phyloP scores from a whole-genome alignment of 2,113 vertebrate species.

The Alaudala cheleensis region DNA sequence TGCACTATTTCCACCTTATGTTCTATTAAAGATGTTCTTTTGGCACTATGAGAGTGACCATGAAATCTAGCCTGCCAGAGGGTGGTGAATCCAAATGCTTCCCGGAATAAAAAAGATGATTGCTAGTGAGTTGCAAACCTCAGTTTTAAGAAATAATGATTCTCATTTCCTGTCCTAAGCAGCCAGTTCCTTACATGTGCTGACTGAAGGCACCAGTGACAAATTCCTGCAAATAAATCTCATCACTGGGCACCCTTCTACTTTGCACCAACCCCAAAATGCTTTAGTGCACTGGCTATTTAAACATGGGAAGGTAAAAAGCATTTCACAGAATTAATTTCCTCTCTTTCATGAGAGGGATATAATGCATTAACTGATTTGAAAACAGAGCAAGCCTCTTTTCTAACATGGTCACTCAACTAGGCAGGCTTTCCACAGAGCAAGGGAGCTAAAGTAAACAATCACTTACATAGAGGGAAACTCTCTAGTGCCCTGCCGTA shows the following conservation, averaged over 20 bases:
- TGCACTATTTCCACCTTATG: not conserved
- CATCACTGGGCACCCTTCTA: not conserved
- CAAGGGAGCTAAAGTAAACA: slow-evolving; percentile 17
- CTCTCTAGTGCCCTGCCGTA: not conserved
- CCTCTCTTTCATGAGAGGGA: not conserved
- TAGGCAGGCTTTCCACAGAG: slow-evolving; percentile 11
- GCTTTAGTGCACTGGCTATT: not conserved
- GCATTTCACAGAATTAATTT: slow-evolving; percentile 37
- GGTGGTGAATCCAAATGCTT: not conserved
- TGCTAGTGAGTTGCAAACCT: not conserved
- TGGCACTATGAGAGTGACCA: not conserved
- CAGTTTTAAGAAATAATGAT: not conserved
- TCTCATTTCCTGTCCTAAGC: not conserved
- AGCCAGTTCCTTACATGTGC: not conserved
- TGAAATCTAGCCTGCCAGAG: not conserved
- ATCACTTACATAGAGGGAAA: slow-evolving; percentile 1
- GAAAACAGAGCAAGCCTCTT: not conserved
- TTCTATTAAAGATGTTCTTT: not conserved
- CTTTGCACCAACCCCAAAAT: not conserved
- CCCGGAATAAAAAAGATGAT: not conserved
- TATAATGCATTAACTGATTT: not conserved
- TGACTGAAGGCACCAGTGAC: not conserved
- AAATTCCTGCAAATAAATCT: slow-evolving; percentile 7
- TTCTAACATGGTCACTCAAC: not conserved
- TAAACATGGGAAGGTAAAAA: slow-evolving; percentile 7